phyloP scores from a whole-genome alignment of 2,113 vertebrate genomes.

The Otis tarda region DNA sequence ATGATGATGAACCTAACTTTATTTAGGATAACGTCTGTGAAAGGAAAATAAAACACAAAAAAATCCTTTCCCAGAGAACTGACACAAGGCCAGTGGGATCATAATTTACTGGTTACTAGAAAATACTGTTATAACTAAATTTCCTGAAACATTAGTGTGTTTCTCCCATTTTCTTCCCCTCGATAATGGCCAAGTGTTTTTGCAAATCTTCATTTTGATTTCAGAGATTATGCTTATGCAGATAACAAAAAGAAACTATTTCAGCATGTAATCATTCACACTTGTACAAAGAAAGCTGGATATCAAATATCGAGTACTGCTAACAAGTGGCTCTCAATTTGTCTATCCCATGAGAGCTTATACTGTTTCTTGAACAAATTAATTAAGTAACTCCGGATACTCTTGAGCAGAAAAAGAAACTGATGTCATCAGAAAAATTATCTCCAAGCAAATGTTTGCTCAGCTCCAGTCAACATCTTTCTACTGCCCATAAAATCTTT shows the following conservation, averaged over 20 bases:
- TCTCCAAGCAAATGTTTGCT: slow-evolving; percentile 1
- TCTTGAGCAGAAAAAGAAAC: not conserved
- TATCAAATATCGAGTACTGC: not conserved
- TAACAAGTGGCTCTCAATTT: not conserved
- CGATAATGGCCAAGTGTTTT: not conserved
- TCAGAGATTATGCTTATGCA: not conserved
- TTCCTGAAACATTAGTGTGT: not conserved
- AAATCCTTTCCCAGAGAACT: not conserved
- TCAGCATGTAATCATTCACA: not conserved
- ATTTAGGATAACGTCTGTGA: not conserved
- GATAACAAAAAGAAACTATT: not conserved
- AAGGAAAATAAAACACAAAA: not conserved
- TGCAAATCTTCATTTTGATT: not conserved
- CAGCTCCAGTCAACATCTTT: not conserved
- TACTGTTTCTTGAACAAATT: not conserved
- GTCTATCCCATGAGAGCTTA: not conserved
- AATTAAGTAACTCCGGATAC: not conserved
- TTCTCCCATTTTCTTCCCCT: not conserved
- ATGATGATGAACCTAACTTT: not conserved
- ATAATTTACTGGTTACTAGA: not conserved
- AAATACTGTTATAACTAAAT: not conserved
- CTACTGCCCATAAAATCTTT: not conserved
- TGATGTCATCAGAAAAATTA: not conserved
- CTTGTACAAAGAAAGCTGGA: not conserved
- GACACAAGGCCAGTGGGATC: not conserved